These are phyloP conservation scores for Marmota monax DNA, from an alignment of 2,113 vertebrate species.

Conservation along the genomic window DNA sequence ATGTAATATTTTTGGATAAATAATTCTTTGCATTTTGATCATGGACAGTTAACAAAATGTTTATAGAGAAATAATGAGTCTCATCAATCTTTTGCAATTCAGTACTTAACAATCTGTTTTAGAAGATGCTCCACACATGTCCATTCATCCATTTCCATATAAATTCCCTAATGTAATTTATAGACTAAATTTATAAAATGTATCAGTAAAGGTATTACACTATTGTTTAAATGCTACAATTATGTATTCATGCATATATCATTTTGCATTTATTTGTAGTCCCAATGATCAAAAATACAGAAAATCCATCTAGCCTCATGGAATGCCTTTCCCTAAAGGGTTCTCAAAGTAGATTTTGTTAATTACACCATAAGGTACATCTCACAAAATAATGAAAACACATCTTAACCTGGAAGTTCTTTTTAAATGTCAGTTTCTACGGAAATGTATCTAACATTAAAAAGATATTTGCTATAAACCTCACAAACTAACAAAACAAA, in stretches of 20 bases:
- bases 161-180: slow-evolving; percentile 29
- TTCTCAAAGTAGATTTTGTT: background rate
- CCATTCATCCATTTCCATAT: background rate
- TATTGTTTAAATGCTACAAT: background rate
- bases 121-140: slow-evolving; percentile 21
- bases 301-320: background rate
- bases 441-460: background rate
- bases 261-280: background rate
- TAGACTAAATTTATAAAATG: slow-evolving; percentile 10
- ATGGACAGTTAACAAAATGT: slow-evolving; percentile 42
- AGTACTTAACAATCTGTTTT: slow-evolving; percentile 6
- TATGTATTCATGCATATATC: background rate
- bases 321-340: background rate
- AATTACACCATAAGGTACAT: background rate
- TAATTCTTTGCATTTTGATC: slow-evolving; percentile 40
- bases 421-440: background rate
- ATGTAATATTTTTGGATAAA: background rate
- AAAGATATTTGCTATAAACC: background rate
- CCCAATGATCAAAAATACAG: background rate
- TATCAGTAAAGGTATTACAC: background rate
- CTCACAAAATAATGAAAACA: background rate
- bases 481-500: background rate
- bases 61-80: slow-evolving; percentile 50
- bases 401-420: background rate
- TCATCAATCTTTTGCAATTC: slow-evolving; percentile 59